These are phyloP conservation scores for Aphodius sticticus DNA, from an alignment of 2,888 invertebrate species.

Conservation along the genomic window DNA sequence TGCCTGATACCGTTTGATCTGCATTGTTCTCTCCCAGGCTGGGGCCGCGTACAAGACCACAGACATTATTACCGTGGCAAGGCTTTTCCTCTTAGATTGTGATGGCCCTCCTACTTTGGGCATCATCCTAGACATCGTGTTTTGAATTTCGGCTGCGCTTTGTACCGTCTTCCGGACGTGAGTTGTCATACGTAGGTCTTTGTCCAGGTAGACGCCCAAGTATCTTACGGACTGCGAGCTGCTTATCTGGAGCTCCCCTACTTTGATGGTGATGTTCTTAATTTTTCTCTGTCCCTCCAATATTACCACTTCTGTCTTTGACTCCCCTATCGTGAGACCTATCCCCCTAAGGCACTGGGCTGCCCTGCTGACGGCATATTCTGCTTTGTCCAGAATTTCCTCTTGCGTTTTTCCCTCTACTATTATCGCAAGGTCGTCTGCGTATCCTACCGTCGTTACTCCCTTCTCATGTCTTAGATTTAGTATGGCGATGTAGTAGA, in stretches of 20 bases:
- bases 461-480: background rate
- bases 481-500: background rate
- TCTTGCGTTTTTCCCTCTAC: background rate
- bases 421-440: background rate
- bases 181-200: no score
- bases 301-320: slow-evolving; percentile 11
- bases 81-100: no score
- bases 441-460: background rate
- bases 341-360: background rate
- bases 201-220: background rate
- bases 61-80: no score
- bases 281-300: background rate
- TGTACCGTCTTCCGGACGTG: no score
- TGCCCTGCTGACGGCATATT: background rate
- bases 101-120: background rate
- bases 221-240: background rate
- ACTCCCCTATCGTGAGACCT: background rate
- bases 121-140: background rate
- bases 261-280: background rate
- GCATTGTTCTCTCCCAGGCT: no score
- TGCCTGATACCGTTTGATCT: no score
- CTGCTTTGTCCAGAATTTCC: background rate
- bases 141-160: no score
- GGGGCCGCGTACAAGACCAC: no score
- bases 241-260: background rate